Percentiles rank a stretch among this genome's conserved stretches.
Conservation (phyloP, 2,888 invertebrate species). For the Tenthredo livida region DNA sequence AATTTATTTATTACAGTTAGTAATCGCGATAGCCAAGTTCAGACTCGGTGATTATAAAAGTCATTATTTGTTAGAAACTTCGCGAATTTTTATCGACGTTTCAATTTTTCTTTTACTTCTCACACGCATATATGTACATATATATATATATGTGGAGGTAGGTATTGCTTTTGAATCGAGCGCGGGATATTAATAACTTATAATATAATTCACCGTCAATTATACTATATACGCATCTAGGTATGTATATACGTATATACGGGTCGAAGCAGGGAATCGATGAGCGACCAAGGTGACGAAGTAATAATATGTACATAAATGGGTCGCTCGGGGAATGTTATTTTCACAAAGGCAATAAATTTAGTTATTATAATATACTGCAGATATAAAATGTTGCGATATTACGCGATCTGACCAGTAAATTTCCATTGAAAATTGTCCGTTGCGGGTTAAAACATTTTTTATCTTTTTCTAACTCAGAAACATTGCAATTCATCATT, state of each 20-base stretch:
- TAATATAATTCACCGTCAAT: background rate
- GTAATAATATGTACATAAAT: background rate
- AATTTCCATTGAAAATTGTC: background rate
- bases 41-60: background rate
- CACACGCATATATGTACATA: background rate
- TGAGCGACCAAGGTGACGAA: conserved; percentile 13
- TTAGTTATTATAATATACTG: background rate
- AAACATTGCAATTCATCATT: background rate
- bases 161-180: background rate
- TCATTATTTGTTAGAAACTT: background rate
- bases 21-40: conserved; percentile 13
- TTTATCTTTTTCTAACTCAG: background rate
- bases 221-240: background rate
- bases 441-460: background rate
- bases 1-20: conserved; percentile 1
- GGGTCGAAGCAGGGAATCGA: background rate
- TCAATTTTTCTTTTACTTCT: background rate
- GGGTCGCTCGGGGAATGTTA: background rate
- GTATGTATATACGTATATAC: background rate
- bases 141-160: no score
- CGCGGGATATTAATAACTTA: background rate
- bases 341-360: background rate
- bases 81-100: background rate
- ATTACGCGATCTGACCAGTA: background rate
- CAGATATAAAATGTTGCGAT: background rate